phyloP scores from a whole-genome alignment of 2,797 vertebrate genomes.

The Todus mexicanus region DNA sequence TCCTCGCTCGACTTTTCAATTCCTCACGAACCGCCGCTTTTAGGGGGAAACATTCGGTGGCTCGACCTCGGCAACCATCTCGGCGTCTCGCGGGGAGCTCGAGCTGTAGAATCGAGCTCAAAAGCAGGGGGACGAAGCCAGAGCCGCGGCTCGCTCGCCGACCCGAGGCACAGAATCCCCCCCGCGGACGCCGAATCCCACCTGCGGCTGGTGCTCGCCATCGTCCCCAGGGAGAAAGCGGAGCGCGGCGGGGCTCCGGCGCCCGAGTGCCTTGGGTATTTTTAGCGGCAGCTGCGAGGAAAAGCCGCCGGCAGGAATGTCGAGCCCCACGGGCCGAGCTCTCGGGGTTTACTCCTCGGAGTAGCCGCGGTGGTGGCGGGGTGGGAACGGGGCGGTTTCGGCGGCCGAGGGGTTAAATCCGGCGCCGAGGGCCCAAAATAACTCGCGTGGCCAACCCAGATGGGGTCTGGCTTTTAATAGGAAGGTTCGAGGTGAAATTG shows the following conservation, averaged over 20 bases:
- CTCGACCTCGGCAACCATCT: no score
- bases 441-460: not conserved
- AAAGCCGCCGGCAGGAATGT: not conserved
- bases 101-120: no score
- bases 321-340: not conserved
- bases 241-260: not conserved
- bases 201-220: not conserved
- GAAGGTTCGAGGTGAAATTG: no score
- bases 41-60: no score
- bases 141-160: no score
- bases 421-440: not conserved
- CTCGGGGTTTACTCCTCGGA: not conserved
- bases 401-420: not conserved
- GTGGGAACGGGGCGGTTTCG: not conserved
- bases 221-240: not conserved
- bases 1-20: no score
- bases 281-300: not conserved
- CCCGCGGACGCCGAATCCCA: no score
- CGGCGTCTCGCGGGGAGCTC: no score
- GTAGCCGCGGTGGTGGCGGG: not conserved
- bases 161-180: no score
- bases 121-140: no score
- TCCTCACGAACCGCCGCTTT: no score
- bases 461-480: no score
- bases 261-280: not conserved